Evolutionary conservation across 2,797 vertebrate genomes (phyloP).

Genomic region (Australoheros facetus): DNA sequence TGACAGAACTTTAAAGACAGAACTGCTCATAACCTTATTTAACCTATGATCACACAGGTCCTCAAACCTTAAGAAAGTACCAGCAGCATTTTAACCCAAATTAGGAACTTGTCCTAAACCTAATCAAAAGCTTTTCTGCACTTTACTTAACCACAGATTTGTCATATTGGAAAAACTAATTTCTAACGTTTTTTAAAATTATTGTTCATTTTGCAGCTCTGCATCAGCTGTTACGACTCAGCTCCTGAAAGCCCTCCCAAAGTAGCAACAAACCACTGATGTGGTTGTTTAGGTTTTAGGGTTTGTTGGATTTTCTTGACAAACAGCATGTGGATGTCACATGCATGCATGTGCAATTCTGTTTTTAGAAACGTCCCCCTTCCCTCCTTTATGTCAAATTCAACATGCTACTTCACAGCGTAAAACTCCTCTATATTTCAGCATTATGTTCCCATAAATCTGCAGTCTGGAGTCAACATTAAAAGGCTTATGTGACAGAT

Average conservation of each 20-base stretch:
- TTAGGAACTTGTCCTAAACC: background rate
- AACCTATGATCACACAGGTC: background rate
- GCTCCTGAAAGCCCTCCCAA: background rate
- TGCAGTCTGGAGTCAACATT: conserved; percentile 45
- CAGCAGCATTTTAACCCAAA: background rate
- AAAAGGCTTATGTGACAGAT: conserved; percentile 47
- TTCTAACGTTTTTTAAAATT: background rate
- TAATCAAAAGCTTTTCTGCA: background rate
- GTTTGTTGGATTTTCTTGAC: background rate
- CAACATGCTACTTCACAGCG: background rate
- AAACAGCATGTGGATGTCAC: background rate
- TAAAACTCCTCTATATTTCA: conserved; percentile 4
- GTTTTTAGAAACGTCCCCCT: background rate
- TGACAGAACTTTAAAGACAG: no score
- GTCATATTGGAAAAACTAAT: background rate
- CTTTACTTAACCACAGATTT: background rate
- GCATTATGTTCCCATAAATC: conserved; percentile 45
- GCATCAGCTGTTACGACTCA: background rate
- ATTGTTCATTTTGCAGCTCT: background rate
- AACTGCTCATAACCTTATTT: background rate
- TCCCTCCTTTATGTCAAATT: background rate
- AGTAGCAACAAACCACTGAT: background rate
- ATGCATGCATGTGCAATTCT: background rate
- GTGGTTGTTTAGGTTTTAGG: background rate
- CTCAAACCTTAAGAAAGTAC: no score